These are phyloP conservation scores for Ptychadena robeensis DNA, from an alignment of 2,797 vertebrate species.

Conservation along the genomic window DNA sequence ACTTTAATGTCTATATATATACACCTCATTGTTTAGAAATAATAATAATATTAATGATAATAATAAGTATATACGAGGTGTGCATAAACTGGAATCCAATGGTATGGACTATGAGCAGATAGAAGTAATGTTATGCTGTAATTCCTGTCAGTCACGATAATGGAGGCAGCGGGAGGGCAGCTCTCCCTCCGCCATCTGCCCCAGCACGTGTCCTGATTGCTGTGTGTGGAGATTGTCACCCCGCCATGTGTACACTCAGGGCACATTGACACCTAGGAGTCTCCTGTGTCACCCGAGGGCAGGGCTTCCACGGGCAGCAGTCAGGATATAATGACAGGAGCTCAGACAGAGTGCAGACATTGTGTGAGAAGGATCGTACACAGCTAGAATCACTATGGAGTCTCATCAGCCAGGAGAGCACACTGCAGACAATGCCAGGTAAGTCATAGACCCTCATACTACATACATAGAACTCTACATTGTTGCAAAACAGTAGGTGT, in stretches of 20 bases:
- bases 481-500: too few relatives aligned
- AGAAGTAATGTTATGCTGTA: too few relatives aligned
- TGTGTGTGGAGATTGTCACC: constrained; percentile 51
- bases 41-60: too few relatives aligned
- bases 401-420: neutral
- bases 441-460: neutral
- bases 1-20: too few relatives aligned
- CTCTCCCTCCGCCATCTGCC: constrained; percentile 47
- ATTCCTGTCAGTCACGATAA: neutral
- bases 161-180: constrained; percentile 21
- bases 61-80: too few relatives aligned
- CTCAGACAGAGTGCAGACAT: neutral
- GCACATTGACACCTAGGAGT: constrained; percentile 19
- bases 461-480: too few relatives aligned
- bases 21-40: too few relatives aligned
- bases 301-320: constrained; percentile 2
- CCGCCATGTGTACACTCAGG: constrained; percentile 47
- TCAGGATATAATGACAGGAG: constrained; percentile 47
- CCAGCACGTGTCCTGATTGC: constrained; percentile 48
- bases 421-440: constrained; percentile 2
- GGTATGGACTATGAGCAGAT: too few relatives aligned
- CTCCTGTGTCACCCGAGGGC: neutral
- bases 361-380: neutral
- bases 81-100: too few relatives aligned
- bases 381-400: neutral